Evolutionary conservation across 2,797 vertebrate species (phyloP), one percentile per base, ranked within the genome.

Genomic region (Ctenosaura bakeri): DNA sequence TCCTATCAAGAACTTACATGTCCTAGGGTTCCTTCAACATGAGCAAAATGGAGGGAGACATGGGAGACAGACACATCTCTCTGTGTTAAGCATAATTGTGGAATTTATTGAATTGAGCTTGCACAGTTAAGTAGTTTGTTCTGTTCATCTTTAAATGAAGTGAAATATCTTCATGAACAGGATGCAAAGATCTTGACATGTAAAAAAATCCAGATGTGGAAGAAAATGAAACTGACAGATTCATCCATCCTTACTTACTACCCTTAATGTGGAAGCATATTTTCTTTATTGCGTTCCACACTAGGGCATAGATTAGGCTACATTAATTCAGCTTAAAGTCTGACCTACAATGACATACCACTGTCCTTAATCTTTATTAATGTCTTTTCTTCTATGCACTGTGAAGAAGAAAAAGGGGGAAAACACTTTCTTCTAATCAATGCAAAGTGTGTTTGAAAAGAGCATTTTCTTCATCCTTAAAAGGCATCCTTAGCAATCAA

Each of bases 401-500:
- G 96, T 95, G 94, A 32, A 46, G 50, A 88, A 54, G 9, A 54
- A 94, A 22, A 97, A 96, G 96, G 16, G 4, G 26, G 16, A n/a
- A 97, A 96, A 96, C 92, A 91, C 89, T 93, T 93, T 93, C 96
- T 95, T 91, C 95, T 92, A 96, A 98, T 98, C 98, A 98, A 98
- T 98, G 97, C 96, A 98, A 98, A 98, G 88, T 92, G 88, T 86
- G 90, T 98, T 98, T 98, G 96, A 96, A 97, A 97, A 96, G 93
- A 97, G 92, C 94, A 97, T 97, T 97, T 98, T 96, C 95, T 95
- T 93, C 92, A 97, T 97, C 95, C 97, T 97, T 97, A 97, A 94
- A 98, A 97, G 97, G 91, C 87, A 95, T 96, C 92, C 95, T 91
- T 97, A 96, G 96, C 97, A 96, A 98, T 98, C 97, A 97, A 97